A percentile compares a stretch with the other conserved stretches of the same genome.
These are phyloP conservation scores for Ormia ochracea DNA, from an alignment of 2,888 invertebrate genomes.

Conservation along the genomic window DNA sequence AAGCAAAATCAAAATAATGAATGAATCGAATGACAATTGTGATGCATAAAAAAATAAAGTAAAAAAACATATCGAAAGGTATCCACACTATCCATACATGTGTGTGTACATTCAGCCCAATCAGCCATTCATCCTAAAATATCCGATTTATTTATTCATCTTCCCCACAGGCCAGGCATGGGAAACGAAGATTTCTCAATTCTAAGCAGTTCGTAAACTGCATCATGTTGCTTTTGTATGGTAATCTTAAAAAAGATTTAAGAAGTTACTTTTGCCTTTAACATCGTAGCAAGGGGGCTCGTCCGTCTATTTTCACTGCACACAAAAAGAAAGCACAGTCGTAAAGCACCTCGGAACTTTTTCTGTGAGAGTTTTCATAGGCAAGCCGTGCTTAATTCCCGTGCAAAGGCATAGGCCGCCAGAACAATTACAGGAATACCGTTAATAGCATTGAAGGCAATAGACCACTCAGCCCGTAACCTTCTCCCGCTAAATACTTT, in stretches of 20 bases:
- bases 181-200: not conserved
- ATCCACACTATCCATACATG: constrained; percentile 24
- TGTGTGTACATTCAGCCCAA: constrained; percentile 14
- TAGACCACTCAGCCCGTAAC: too few relatives aligned
- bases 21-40: constrained; percentile 63
- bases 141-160: constrained; percentile 53
- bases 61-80: constrained; percentile 44
- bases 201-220: not conserved
- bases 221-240: not conserved
- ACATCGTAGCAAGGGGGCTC: too few relatives aligned
- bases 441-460: too few relatives aligned
- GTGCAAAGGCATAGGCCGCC: too few relatives aligned
- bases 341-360: too few relatives aligned
- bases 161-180: constrained; percentile 32
- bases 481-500: too few relatives aligned
- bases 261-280: too few relatives aligned
- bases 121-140: constrained; percentile 41
- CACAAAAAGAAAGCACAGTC: too few relatives aligned
- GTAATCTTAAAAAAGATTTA: not conserved
- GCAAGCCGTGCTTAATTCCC: too few relatives aligned
- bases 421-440: too few relatives aligned
- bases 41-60: constrained; percentile 30
- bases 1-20: constrained; percentile 53
- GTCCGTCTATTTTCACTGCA: too few relatives aligned
- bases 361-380: too few relatives aligned